Evolutionary conservation across 2,797 vertebrate genomes (phyloP), one percentile per base, ranked within the genome.

Genomic region (Pogonophryne albipinna): DNA sequence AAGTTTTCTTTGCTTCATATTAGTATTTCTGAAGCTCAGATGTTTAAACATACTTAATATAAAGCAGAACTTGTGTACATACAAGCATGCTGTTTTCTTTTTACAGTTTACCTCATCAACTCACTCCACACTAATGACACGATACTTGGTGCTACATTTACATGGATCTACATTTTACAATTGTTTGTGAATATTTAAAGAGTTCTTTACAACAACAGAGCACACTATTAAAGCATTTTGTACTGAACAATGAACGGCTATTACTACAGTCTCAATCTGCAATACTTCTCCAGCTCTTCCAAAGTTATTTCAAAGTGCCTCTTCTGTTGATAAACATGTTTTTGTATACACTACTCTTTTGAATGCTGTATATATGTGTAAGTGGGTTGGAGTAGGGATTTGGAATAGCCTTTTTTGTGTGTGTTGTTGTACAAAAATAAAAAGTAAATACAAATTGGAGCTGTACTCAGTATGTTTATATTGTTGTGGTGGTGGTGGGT

Each of bases 381-480:
- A 42, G 27, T 27, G 6, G 15, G 15, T 17, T 38, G 15, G 44
- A 2, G 8, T 34, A 34, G 13, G 2, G 20, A 66, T 2, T 52
- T 66, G 8, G 7, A 12, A 16, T 2, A n/a, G 51, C 45, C 19
- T 64, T 31, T 38, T 60, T 4, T 38, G 3, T 38, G 51, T 4
- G 23, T 2, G 53, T 11, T 45, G 53, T 6, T 47, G 9, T 41
- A 38, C 4, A 64, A 78, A 66, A 61, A 8, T 72, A 51, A 34
- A 23, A 17, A 38, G 27, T 27, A 27, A 5, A 27, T 27, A 23
- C 10, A 34, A 66, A 67, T 27, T 9, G 0, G 7, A 45, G 64
- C 14, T 50, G 49, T 50, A 16, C 15, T 14, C 9, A 11, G 27
- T 16, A 1, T 38, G 46, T 46, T 65, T 10, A 38, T 38, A 23